A percentile compares a stretch with the other conserved stretches of the same genome.
Conservation (phyloP, 1,140 invertebrate genomes). For the Hylyphantes graminicola region DNA sequence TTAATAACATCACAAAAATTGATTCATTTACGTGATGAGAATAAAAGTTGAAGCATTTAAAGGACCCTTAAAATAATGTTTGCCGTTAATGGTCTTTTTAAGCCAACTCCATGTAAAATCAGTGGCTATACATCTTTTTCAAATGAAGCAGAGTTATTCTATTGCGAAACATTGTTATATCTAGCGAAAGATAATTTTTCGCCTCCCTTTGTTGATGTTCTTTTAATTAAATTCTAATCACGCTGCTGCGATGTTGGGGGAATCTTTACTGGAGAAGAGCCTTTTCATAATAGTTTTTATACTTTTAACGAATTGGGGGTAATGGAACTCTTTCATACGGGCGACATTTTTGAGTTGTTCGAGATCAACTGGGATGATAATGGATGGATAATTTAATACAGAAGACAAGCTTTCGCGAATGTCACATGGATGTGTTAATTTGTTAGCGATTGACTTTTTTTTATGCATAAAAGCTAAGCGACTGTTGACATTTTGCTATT, state of each 20-base stretch:
- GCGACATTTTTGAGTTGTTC: slow-evolving; percentile 33
- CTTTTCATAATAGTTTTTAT: slow-evolving; percentile 19
- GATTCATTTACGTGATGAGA: too few relatives aligned
- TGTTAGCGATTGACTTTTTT: too few relatives aligned
- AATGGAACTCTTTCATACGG: slow-evolving; percentile 36
- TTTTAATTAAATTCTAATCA: slow-evolving; percentile 58
- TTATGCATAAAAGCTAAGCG: too few relatives aligned
- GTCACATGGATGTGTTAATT: too few relatives aligned
- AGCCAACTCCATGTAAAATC: too few relatives aligned
- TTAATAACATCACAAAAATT: too few relatives aligned
- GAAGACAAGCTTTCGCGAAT: neutral
- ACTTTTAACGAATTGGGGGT: slow-evolving; percentile 5
- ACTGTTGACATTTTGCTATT: too few relatives aligned
- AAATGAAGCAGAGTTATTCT: neutral
- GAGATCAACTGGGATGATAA: slow-evolving; percentile 21
- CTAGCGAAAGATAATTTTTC: slow-evolving; percentile 46
- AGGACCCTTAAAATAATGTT: too few relatives aligned
- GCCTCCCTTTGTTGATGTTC: slow-evolving; percentile 19
- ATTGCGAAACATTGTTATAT: slow-evolving; percentile 42
- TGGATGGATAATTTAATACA: slow-evolving; percentile 35
- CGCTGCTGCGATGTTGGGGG: neutral
- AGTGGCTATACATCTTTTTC: too few relatives aligned
- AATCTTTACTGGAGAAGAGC: slow-evolving; percentile 11
- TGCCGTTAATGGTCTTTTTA: too few relatives aligned
- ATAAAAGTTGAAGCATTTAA: too few relatives aligned